Percentiles rank a stretch among this genome's conserved stretches.
phyloP scores from a whole-genome alignment of 2,113 vertebrate genomes.

The Ammodytes marinus region DNA sequence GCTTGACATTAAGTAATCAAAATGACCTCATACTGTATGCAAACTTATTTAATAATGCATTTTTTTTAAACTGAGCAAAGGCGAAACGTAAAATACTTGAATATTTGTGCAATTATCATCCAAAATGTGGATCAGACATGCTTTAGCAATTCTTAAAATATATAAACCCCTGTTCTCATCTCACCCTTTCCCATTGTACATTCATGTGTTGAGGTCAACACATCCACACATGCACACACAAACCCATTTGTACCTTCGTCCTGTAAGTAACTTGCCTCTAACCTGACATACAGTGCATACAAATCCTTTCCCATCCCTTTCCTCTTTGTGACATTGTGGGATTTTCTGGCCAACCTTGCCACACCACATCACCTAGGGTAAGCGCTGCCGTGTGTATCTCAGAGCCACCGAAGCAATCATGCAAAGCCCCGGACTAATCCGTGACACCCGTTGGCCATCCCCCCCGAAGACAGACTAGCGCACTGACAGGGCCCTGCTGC shows the following conservation, averaged over 20 bases:
- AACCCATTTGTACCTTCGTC: not conserved
- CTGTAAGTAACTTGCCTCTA: not conserved
- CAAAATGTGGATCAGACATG: not conserved
- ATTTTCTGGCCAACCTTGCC: constrained; percentile 35
- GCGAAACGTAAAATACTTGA: not conserved
- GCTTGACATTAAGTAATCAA: not conserved
- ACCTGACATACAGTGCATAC: constrained; percentile 16
- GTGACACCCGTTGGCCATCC: constrained; percentile 66
- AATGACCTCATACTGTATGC: not conserved
- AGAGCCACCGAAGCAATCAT: constrained; percentile 73
- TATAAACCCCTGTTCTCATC: not conserved
- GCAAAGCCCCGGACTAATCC: constrained; percentile 66
- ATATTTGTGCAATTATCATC: not conserved
- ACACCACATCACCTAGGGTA: constrained; percentile 48
- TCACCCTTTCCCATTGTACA: not conserved
- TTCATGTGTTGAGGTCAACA: constrained; percentile 20
- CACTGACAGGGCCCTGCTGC: constrained; percentile 63
- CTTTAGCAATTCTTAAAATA: no score
- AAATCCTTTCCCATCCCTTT: constrained; percentile 46
- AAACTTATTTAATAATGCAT: not conserved
- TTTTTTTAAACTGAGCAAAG: not conserved
- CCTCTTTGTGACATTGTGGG: constrained; percentile 16
- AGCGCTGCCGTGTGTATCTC: constrained; percentile 42
- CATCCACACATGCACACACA: constrained; percentile 19
- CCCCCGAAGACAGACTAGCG: constrained; percentile 51